phyloP scores from a whole-genome alignment of 2,888 invertebrate genomes.

The Melipona bicolor region DNA sequence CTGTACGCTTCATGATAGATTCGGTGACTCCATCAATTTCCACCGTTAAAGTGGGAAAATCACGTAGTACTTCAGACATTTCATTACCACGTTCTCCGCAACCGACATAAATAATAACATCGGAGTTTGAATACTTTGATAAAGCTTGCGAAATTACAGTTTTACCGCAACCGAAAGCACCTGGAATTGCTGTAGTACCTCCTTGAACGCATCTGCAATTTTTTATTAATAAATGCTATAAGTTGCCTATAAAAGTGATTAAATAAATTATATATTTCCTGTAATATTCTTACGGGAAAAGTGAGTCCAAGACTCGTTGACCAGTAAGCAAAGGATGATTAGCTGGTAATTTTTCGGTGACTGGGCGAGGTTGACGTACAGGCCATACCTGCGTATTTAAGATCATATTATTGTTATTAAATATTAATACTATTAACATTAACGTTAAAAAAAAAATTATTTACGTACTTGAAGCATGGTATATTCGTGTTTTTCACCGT shows the following conservation, averaged over 20 bases:
- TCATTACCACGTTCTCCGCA: slow-evolving; percentile 99
- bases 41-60: slow-evolving; percentile 99
- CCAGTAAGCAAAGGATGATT: slow-evolving; percentile 99
- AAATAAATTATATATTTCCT: not conserved
- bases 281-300: slow-evolving; percentile 93
- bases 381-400: slow-evolving; percentile 92
- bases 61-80: slow-evolving; percentile 99
- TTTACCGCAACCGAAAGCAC: slow-evolving; percentile 99
- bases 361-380: slow-evolving; percentile 98
- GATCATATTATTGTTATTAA: slow-evolving; percentile 9
- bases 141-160: slow-evolving; percentile 99
- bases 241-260: not conserved
- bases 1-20: slow-evolving; percentile 99
- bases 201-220: slow-evolving; percentile 95
- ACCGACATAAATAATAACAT: slow-evolving; percentile 99
- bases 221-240: not conserved
- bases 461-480: slow-evolving; percentile 93
- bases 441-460: not conserved
- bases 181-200: slow-evolving; percentile 99
- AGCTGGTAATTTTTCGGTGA: slow-evolving; percentile 98
- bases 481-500: slow-evolving; percentile 96
- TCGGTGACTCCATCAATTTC: slow-evolving; percentile 98
- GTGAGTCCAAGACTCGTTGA: slow-evolving; percentile 98
- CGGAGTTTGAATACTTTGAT: slow-evolving; percentile 99
- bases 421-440: too few relatives aligned